Conservation (phyloP, 1,140 invertebrate genomes). For the Teleopsis dalmanni region DNA sequence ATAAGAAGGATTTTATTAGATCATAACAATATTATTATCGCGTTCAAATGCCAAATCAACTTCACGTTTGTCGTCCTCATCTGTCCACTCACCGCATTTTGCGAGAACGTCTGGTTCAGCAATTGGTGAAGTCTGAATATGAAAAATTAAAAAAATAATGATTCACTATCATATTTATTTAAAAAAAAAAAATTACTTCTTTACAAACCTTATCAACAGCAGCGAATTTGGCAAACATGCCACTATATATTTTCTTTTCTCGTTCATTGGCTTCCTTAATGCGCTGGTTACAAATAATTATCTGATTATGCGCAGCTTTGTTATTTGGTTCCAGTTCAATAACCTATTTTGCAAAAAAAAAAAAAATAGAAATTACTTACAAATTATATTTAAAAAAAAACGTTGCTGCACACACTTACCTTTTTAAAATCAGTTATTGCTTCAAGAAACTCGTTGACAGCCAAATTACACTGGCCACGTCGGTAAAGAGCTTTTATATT, state of each 20-base stretch:
- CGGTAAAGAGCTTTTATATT: conserved; percentile 90
- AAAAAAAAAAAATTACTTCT: background rate
- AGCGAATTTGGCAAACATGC: conserved; percentile 91
- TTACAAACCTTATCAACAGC: conserved; percentile 59
- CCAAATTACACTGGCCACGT: conserved; percentile 72
- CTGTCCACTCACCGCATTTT: conserved; percentile 50
- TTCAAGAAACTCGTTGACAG: conserved; percentile 65
- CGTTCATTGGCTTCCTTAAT: conserved; percentile 68
- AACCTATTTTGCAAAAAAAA: conserved; percentile 15
- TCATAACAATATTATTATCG: conserved; percentile 41
- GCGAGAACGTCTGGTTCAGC: conserved; percentile 59
- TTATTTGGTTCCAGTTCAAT: conserved; percentile 57
- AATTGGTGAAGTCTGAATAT: conserved; percentile 3
- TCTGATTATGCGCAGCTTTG: conserved; percentile 72
- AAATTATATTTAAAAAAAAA: background rate
- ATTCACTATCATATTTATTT: background rate
- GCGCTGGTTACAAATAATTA: conserved; percentile 62
- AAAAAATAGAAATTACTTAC: background rate
- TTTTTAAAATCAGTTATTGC: conserved; percentile 75
- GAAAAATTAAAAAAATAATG: background rate
- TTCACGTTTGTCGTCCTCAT: conserved; percentile 27
- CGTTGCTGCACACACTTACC: conserved; percentile 42
- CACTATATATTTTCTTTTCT: conserved; percentile 86
- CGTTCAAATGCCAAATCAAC: conserved; percentile 37
- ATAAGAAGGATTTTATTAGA: conserved; percentile 27